phyloP scores from a whole-genome alignment of 1,140 invertebrate species.

The Procambarus clarkii region DNA sequence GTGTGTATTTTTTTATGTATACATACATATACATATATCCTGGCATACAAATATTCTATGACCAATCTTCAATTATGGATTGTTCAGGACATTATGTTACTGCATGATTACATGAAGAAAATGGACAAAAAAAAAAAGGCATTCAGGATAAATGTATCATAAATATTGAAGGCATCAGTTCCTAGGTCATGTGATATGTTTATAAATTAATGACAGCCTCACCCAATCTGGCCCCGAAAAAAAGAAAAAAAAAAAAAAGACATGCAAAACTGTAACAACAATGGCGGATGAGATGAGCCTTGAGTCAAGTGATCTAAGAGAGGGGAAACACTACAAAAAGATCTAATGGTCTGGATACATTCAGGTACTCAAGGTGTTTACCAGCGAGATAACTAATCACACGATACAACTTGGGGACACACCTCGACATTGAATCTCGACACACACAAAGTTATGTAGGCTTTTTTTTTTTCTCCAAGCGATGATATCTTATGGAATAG shows the following conservation, averaged over 20 bases:
- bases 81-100: neutral
- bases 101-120: neutral
- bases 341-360: neutral
- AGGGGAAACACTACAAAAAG: neutral
- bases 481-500: conserved; percentile 24
- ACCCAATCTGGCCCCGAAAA: conserved; percentile 5
- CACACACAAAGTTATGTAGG: conserved; percentile 30
- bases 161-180: conserved; percentile 9
- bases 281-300: conserved; percentile 30
- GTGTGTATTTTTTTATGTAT: neutral
- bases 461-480: conserved; percentile 20
- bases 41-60: conserved; percentile 2
- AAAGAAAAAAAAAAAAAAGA: neutral
- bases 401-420: conserved; percentile 35
- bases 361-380: neutral
- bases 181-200: conserved; percentile 5
- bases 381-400: neutral
- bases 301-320: neutral
- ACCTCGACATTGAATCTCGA: conserved; percentile 21
- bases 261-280: conserved; percentile 32
- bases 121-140: conserved; percentile 1
- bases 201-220: conserved; percentile 22
- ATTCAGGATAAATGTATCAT: neutral
- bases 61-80: neutral
- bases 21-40: conserved; percentile 41